Evolutionary conservation across 2,113 vertebrate species (phyloP).

Genomic region (Apteryx owenii): DNA sequence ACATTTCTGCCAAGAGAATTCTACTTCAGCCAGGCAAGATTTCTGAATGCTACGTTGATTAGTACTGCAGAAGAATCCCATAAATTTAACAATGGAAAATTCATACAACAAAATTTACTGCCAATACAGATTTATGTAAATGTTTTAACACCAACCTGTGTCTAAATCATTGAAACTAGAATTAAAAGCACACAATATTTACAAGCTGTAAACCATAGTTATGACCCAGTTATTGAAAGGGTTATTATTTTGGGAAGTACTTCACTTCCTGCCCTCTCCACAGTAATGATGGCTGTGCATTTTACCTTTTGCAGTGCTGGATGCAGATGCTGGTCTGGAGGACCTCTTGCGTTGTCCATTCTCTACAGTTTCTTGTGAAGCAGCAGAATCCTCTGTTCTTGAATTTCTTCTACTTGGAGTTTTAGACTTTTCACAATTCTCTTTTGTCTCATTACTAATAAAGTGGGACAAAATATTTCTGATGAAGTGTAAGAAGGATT

Average conservation of each 20-base stretch:
- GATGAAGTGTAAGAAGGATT: constrained; percentile 67
- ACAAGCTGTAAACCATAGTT: neutral
- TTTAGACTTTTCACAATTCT: constrained; percentile 90
- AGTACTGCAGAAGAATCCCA: neutral
- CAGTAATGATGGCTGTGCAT: neutral
- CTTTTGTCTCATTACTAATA: constrained; percentile 87
- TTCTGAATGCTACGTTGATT: neutral
- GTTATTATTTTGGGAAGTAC: neutral
- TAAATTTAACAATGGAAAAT: neutral
- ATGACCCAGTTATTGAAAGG: neutral
- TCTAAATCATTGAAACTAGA: neutral
- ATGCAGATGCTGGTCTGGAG: constrained; percentile 85
- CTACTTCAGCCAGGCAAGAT: neutral
- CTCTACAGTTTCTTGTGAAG: constrained; percentile 85
- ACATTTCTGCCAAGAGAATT: neutral
- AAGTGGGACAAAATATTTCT: constrained; percentile 73
- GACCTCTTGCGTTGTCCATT: constrained; percentile 92
- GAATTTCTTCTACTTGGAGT: constrained; percentile 93
- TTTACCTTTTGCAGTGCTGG: constrained; percentile 88
- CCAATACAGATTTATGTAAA: neutral
- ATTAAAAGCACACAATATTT: neutral
- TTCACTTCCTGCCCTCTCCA: neutral
- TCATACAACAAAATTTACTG: neutral
- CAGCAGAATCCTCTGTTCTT: constrained; percentile 89
- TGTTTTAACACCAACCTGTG: neutral